Conservation (phyloP, 2,113 vertebrate species). For the Tonatia bakeri region DNA sequence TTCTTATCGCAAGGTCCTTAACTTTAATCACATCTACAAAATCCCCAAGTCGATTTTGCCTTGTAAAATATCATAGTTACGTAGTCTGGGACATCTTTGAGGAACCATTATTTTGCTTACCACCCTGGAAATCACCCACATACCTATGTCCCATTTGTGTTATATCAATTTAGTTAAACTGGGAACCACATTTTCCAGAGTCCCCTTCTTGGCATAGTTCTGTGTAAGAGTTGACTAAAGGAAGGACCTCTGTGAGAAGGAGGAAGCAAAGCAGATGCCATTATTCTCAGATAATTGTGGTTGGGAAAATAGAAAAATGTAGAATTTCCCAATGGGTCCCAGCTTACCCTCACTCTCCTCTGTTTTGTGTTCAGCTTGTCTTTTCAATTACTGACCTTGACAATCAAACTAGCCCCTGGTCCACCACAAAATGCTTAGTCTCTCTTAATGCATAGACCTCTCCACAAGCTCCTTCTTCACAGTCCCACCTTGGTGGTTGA, state of each 20-base stretch:
- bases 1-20: neutral
- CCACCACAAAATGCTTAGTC: neutral
- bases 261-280: neutral
- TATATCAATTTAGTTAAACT: neutral
- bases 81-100: neutral
- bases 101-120: neutral
- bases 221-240: neutral
- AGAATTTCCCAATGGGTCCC: neutral
- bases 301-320: neutral
- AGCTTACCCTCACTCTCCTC: neutral
- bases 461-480: neutral
- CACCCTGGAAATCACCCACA: neutral
- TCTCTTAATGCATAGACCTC: accelerated
- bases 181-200: neutral
- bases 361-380: neutral
- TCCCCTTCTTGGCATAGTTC: neutral
- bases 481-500: neutral
- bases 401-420: neutral
- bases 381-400: neutral
- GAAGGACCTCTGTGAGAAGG: neutral
- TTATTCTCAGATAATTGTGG: neutral
- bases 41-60: neutral
- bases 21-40: neutral
- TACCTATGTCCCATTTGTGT: neutral
- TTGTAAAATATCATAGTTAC: neutral